Conservation (phyloP, 2,888 invertebrate species). For the Bhutanitis thaidina region DNA sequence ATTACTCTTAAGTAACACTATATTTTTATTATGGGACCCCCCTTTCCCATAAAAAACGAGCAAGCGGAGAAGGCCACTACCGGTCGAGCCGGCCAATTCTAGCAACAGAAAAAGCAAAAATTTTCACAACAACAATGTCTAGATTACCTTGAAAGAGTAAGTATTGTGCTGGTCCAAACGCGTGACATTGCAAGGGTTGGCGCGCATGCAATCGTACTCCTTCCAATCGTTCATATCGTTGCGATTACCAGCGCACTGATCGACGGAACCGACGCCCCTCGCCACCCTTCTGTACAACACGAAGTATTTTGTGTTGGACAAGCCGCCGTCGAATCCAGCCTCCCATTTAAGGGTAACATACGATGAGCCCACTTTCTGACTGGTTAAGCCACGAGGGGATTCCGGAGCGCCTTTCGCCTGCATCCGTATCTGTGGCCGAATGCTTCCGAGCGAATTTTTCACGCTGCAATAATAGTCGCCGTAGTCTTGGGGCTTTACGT, state of each 20-base stretch:
- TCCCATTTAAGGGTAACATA: conserved; percentile 92
- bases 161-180: conserved; percentile 91
- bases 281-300: conserved; percentile 88
- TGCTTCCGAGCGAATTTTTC: conserved; percentile 89
- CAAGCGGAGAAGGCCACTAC: too few species aligned
- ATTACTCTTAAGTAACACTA: too few species aligned
- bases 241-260: conserved; percentile 51
- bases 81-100: too few species aligned
- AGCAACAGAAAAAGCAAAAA: too few species aligned
- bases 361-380: conserved; percentile 87
- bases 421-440: conserved; percentile 86
- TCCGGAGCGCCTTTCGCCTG: conserved; percentile 95
- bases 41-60: too few species aligned
- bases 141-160: conserved; percentile 89
- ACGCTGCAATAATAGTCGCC: conserved; percentile 95
- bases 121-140: not conserved
- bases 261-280: conserved; percentile 66
- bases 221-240: conserved; percentile 84
- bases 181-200: conserved; percentile 93
- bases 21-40: too few species aligned
- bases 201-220: conserved; percentile 91
- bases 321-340: conserved; percentile 94
- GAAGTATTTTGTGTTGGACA: conserved; percentile 92
- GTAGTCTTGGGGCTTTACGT: conserved; percentile 90
- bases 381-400: conserved; percentile 85